Evolutionary conservation across 2,888 invertebrate genomes (phyloP).

Genomic region (Andricus quercusramuli): DNA sequence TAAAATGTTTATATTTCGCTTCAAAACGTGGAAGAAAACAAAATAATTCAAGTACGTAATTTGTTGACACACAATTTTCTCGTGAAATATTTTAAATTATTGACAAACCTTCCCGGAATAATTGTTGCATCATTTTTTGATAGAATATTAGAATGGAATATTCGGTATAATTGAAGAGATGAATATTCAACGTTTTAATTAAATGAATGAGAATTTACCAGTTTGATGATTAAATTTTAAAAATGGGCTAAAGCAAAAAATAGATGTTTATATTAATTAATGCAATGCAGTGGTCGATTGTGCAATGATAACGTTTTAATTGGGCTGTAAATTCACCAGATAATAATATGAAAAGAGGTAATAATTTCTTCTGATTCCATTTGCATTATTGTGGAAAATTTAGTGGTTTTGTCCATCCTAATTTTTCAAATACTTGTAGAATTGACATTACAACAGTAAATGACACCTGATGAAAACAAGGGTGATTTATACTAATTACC

Average conservation of each 20-base stretch:
- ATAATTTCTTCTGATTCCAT: background rate
- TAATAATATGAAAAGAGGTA: constrained; percentile 7
- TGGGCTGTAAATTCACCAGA: constrained; percentile 11
- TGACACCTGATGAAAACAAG: too few relatives aligned
- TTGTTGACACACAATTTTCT: background rate
- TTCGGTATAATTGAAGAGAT: too few relatives aligned
- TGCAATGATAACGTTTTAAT: constrained; percentile 9
- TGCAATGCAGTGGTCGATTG: background rate
- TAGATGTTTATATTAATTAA: background rate
- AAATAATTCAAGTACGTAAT: background rate
- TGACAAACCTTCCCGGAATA: too few relatives aligned
- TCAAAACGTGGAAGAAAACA: background rate
- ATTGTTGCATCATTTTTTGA: too few relatives aligned
- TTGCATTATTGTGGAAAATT: background rate
- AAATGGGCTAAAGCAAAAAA: background rate
- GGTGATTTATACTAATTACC: too few relatives aligned
- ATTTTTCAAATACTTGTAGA: background rate
- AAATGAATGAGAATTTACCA: background rate
- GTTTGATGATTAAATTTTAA: background rate
- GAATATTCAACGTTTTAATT: too few relatives aligned
- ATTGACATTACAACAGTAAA: too few relatives aligned
- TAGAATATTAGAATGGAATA: too few relatives aligned
- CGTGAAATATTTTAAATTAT: background rate
- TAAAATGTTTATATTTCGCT: background rate
- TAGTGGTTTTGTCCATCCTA: background rate